These are phyloP conservation scores for Prunella strophiata DNA, from an alignment of 2,797 vertebrate genomes.

Conservation along the genomic window DNA sequence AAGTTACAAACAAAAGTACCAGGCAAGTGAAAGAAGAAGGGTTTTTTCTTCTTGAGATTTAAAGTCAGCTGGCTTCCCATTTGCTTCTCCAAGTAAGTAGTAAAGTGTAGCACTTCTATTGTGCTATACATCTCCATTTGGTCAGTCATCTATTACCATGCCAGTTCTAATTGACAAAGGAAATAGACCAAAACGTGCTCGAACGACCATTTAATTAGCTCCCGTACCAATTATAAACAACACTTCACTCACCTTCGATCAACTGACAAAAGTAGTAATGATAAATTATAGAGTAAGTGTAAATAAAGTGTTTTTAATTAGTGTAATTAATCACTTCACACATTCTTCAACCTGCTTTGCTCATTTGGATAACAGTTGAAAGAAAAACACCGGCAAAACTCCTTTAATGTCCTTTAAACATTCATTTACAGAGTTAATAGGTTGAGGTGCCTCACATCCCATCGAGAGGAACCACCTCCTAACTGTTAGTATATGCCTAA, in stretches of 20 bases:
- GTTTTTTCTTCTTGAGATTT: neutral
- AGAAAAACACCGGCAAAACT: slow-evolving; percentile 25
- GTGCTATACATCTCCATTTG: slow-evolving; percentile 36
- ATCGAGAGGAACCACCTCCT: neutral
- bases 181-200: slow-evolving; percentile 42
- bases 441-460: neutral
- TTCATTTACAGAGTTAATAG: slow-evolving; percentile 40
- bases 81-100: neutral
- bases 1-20: neutral
- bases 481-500: neutral
- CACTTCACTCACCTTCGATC: slow-evolving; percentile 59
- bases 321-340: slow-evolving; percentile 63
- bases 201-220: slow-evolving; percentile 51
- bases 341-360: slow-evolving; percentile 54
- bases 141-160: neutral
- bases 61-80: neutral
- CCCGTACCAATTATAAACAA: slow-evolving; percentile 48
- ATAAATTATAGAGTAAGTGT: slow-evolving; percentile 57
- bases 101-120: neutral
- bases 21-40: neutral
- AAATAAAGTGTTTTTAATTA: slow-evolving; percentile 68
- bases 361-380: slow-evolving; percentile 36
- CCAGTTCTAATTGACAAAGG: slow-evolving; percentile 57
- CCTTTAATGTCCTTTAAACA: slow-evolving; percentile 45
- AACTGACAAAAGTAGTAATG: slow-evolving; percentile 59